Evolutionary conservation across 1,140 invertebrate genomes (phyloP), one percentile per base, ranked within the genome.

Genomic region (Brachionus sp.): DNA sequence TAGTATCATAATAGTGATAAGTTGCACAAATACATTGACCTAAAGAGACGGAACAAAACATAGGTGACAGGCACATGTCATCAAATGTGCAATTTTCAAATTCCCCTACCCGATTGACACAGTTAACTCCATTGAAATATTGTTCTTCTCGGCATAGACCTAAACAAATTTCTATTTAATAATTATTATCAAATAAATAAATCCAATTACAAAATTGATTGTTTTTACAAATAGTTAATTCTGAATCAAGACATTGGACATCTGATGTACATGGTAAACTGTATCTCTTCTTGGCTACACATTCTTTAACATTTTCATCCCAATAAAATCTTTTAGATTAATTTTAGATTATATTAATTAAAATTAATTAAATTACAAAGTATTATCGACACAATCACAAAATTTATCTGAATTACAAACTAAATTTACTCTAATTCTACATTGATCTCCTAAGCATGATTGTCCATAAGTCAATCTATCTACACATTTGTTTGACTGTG

Each of bases 401-500:
- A 37, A 16, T 66, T 25, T 25, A 29, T 7, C 5, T 37, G 64
- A 33, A 16, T 25, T 16, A 66, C 64, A 66, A 5, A 33, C 33
- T 16, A 66, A 66, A 66, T 66, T 66, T n/a, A 37, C 13, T 13
- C 33, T 66, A n/a, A 66, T 66, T 16, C 29, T 66, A 33, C 64
- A 66, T 19, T 66, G 64, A 16, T 66, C 64, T 33, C 25, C 25
- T 7, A 12, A n/a, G 12, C 64, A 66, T n/a, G 64, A n/a, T 16
- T 66, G 12, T 66, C 64, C 64, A 66, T 66, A 37, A 66, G 64
- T 66, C 25, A 66, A 37, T 33, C 64, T 66, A 33, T 66, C 64
- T 7, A 66, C 64, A 66, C 64, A 66, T 66, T 33, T 33, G 9
- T 9, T 66, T n/a, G n/a, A 12, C 5, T 66, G 5, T 13, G 64